Percentiles rank a stretch among this genome's conserved stretches.
Conservation (phyloP, 2,113 vertebrate species). For the Nesogale talazaci region DNA sequence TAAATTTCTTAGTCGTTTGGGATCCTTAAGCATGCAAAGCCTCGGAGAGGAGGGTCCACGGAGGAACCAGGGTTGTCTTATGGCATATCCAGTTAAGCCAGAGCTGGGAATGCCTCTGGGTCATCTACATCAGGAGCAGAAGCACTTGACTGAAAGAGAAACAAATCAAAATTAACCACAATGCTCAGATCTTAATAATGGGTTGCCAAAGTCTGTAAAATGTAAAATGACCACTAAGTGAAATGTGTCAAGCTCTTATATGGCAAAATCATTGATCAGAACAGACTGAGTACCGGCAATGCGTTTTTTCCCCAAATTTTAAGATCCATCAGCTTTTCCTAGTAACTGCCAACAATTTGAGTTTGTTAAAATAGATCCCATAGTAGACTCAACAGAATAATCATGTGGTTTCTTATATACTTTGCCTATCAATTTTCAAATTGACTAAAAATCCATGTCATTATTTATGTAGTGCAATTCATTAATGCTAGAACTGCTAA, state of each 20-base stretch:
- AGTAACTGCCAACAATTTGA: no score
- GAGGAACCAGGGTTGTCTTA: conserved; percentile 90
- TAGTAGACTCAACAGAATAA: background rate
- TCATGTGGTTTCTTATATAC: background rate
- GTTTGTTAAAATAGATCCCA: background rate
- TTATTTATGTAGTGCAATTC: conserved; percentile 1
- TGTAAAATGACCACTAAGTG: conserved; percentile 8
- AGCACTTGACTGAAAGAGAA: conserved; percentile 91
- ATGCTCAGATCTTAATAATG: conserved; percentile 11
- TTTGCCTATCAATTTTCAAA: conserved; percentile 1
- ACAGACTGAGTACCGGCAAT: background rate
- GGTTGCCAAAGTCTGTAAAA: background rate
- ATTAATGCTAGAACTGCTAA: background rate
- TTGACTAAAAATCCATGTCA: background rate
- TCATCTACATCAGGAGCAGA: conserved; percentile 99
- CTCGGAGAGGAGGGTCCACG: conserved; percentile 94
- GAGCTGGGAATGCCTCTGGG: conserved; percentile 98
- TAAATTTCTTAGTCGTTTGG: conserved; percentile 93
- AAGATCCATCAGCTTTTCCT: background rate
- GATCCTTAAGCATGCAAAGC: conserved; percentile 99
- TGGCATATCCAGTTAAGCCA: conserved; percentile 92
- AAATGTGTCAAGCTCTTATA: conserved; percentile 1
- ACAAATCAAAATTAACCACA: conserved; percentile 56
- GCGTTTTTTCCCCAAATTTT: background rate
- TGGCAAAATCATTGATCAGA: background rate